Percentiles rank a stretch among this genome's conserved stretches.
Evolutionary conservation across 2,888 invertebrate genomes (phyloP).

Genomic region (Patella depressa): DNA sequence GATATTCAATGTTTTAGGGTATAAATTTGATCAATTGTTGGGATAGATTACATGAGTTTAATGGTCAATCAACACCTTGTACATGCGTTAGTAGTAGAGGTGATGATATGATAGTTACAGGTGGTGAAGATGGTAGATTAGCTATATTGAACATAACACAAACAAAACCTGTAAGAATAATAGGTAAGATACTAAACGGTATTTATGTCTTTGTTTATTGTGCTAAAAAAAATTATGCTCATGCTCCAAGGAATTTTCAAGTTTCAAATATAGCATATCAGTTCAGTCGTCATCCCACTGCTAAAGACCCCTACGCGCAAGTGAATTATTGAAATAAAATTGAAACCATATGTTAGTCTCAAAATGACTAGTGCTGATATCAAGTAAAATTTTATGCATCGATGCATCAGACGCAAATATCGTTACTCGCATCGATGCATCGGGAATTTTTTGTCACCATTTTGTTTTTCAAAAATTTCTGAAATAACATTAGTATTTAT

Average conservation of each 20-base stretch:
- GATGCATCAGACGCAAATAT: no score
- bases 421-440: no score
- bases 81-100: conserved; percentile 83
- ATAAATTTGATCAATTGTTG: conserved; percentile 72
- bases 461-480: no score
- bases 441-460: no score
- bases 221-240: background rate
- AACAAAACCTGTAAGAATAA: conserved; percentile 73
- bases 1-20: background rate
- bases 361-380: no score
- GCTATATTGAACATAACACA: conserved; percentile 75
- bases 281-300: background rate
- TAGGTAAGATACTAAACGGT: conserved; percentile 71
- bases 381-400: no score
- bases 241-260: background rate
- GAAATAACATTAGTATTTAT: no score
- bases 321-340: no score
- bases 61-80: conserved; percentile 76
- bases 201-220: background rate
- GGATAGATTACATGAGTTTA: conserved; percentile 79
- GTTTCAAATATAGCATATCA: background rate
- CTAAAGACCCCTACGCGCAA: no score
- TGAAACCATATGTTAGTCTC: no score
- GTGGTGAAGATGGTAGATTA: conserved; percentile 87
- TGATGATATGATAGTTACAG: conserved; percentile 81